A percentile compares a stretch with the other conserved stretches of the same genome.
These are phyloP conservation scores for Eubucco bourcierii DNA, from an alignment of 2,113 vertebrate species.

Conservation along the genomic window DNA sequence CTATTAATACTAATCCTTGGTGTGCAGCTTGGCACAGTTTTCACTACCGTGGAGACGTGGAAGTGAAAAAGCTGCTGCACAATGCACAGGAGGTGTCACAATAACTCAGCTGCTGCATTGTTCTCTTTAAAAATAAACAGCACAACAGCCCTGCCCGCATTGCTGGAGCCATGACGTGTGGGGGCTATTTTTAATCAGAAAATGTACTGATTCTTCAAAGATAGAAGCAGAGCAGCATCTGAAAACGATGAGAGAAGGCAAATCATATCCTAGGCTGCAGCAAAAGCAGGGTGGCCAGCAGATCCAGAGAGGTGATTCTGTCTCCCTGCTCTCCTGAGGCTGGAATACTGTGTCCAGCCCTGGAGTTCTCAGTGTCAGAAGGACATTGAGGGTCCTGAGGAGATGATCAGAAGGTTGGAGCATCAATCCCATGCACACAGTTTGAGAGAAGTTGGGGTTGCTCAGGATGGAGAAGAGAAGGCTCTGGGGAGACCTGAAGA, in stretches of 20 bases:
- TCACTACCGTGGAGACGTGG: conserved; percentile 30
- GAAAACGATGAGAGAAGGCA: not conserved
- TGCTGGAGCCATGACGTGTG: not conserved
- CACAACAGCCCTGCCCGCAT: conserved; percentile 25
- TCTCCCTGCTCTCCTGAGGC: too few relatives aligned
- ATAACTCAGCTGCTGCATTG: conserved; percentile 49
- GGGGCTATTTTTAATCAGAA: conserved; percentile 46
- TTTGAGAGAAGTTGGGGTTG: too few relatives aligned
- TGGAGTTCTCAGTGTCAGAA: too few relatives aligned
- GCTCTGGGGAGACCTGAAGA: too few relatives aligned
- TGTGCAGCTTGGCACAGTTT: conserved; percentile 47
- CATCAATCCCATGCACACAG: too few relatives aligned
- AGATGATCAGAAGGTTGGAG: too few relatives aligned
- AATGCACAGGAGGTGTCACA: conserved; percentile 45
- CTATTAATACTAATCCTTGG: conserved; percentile 46
- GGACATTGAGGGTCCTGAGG: too few relatives aligned
- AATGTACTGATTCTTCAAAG: conserved; percentile 26
- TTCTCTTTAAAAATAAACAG: conserved; percentile 62
- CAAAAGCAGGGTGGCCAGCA: too few relatives aligned
- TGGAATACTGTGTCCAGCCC: too few relatives aligned
- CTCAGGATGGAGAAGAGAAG: too few relatives aligned
- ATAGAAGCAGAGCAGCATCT: not conserved
- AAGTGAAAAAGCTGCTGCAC: conserved; percentile 30
- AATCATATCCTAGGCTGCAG: too few relatives aligned
- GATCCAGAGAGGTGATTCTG: too few relatives aligned